A percentile compares a stretch with the other conserved stretches of the same genome.
Conservation (phyloP, 2,113 vertebrate species). For the Rhinopithecus roxellana region DNA sequence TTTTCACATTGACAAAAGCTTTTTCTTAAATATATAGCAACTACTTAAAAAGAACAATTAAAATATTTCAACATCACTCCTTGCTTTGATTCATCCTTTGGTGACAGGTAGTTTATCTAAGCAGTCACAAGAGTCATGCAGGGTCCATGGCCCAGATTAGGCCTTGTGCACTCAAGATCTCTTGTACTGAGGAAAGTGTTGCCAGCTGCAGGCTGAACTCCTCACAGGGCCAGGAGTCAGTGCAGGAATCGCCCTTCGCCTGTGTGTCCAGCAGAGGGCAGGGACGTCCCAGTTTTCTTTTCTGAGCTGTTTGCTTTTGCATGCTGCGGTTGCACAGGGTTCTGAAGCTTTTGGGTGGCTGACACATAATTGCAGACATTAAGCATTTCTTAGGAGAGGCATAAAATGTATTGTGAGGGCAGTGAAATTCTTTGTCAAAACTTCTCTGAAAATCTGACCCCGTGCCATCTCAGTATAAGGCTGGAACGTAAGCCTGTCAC, state of each 20-base stretch:
- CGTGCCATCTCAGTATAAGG: constrained; percentile 67
- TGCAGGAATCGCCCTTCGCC: background rate
- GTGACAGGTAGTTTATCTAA: constrained; percentile 18
- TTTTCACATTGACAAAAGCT: background rate
- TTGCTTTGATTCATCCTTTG: constrained; percentile 31
- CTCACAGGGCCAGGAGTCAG: background rate
- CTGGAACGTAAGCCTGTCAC: constrained; percentile 44
- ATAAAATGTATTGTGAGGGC: constrained; percentile 77
- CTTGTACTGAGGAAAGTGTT: background rate
- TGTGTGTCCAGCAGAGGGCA: constrained; percentile 83
- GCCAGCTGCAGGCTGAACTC: background rate
- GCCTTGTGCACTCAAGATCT: background rate
- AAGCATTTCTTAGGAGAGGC: constrained; percentile 74
- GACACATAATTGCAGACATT: constrained; percentile 72
- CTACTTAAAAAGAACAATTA: constrained; percentile 7
- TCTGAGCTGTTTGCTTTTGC: background rate
- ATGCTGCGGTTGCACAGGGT: background rate
- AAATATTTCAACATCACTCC: background rate
- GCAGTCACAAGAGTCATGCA: background rate
- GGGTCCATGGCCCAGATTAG: background rate
- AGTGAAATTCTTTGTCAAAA: constrained; percentile 77
- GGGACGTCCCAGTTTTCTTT: constrained; percentile 79
- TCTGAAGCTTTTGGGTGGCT: constrained; percentile 63
- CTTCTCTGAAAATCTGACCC: constrained; percentile 70
- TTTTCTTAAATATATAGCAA: constrained; percentile 32